Base-by-base conservation (phyloP, 1,140 invertebrate genomes). In the Drosophila varians region DNA sequence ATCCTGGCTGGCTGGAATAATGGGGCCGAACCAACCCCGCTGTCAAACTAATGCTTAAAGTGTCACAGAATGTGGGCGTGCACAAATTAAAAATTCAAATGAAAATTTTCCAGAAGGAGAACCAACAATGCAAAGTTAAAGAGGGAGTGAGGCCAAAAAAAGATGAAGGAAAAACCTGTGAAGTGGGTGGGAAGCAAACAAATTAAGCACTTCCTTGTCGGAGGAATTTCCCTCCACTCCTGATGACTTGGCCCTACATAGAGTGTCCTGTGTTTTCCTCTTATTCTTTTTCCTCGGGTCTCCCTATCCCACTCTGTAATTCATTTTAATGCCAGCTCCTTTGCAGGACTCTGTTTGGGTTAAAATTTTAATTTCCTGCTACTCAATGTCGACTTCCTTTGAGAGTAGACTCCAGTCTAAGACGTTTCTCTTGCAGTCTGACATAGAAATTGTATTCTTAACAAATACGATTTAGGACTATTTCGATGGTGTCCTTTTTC, bases 61-160 rank as follows among this genome's bases (percentile, higher is more conserved):
- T 86, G 79, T 86, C 76, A 84, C 70, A 80, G 72, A 43, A 62
- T 72, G 68, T 53, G 66, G 38, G 70, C 46, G 49, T 53, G 58
- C 69, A 12, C 42, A 76, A 84, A 84, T 84, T 84, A 86, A 80
- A 84, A 86, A 86, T 84, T 84, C 80, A 86, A 84, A 84, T 84
- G 80, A 86, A 86, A 86, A 86, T 84, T 62, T 57, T 65, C 75
- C 49, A 43, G 34, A 19, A n/a, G 42, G 8, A 42, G 45, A 2
- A 31, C 11, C 9, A 4, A 2, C 6, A 7, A 1, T n/a, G n/a
- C n/a, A n/a, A n/a, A n/a, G n/a, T n/a, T n/a, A n/a, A n/a, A n/a
- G n/a, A n/a, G n/a, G n/a, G n/a, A n/a, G n/a, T n/a, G n/a, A n/a
- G n/a, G n/a, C n/a, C n/a, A n/a, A n/a, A n/a, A n/a, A n/a, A n/a